These are phyloP conservation scores for Strigamia crassipes DNA, from an alignment of 2,888 invertebrate species.

Conservation along the genomic window DNA sequence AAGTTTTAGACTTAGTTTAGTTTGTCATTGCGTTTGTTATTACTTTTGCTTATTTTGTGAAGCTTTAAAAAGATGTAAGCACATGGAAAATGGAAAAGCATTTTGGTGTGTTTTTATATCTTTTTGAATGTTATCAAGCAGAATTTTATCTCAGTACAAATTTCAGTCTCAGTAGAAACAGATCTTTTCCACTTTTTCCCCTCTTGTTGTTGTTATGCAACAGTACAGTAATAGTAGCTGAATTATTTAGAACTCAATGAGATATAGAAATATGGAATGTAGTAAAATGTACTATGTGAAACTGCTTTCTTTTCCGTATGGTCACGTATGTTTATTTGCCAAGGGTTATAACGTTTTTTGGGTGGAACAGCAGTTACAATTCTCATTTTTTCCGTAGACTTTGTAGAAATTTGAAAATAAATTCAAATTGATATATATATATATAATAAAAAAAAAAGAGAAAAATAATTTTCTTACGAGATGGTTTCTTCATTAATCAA, in stretches of 20 bases:
- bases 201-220: neutral
- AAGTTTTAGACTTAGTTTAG: neutral
- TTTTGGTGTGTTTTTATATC: slow-evolving; percentile 1
- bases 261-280: neutral
- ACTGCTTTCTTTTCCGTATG: neutral
- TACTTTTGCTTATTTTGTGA: slow-evolving; percentile 7
- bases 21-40: slow-evolving; percentile 5
- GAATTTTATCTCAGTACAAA: neutral
- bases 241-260: slow-evolving; percentile 5
- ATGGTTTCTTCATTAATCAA: slow-evolving; percentile 5
- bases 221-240: neutral
- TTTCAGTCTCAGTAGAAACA: neutral
- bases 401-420: neutral
- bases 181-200: neutral
- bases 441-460: neutral
- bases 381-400: neutral
- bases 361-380: neutral
- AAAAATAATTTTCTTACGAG: neutral
- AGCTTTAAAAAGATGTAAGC: slow-evolving; percentile 1
- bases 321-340: neutral
- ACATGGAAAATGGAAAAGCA: neutral
- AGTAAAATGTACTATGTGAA: neutral
- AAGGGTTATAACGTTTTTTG: neutral
- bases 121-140: slow-evolving; percentile 11
- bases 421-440: neutral